A percentile compares a stretch with the other conserved stretches of the same genome.
Evolutionary conservation across 1,140 invertebrate genomes (phyloP).

Genomic region (Heliconius eleuchia): DNA sequence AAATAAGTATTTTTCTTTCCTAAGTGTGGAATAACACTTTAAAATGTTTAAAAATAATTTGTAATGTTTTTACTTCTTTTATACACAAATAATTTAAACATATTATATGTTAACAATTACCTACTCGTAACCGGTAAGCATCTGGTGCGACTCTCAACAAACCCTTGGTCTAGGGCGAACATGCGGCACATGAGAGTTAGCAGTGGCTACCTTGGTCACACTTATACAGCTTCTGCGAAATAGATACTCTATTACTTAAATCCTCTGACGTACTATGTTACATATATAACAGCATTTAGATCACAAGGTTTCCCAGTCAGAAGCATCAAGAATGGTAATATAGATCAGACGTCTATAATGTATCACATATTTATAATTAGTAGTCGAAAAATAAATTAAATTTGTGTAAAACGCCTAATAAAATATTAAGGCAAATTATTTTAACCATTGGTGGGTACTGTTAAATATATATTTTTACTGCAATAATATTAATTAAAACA

Average conservation of each 20-base stretch:
- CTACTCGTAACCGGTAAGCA: neutral
- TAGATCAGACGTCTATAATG: constrained; percentile 19
- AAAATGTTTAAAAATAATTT: no score
- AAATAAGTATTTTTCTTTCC: no score
- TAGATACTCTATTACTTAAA: constrained; percentile 37
- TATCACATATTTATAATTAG: neutral
- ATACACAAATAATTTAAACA: neutral
- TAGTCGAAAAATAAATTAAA: constrained; percentile 4
- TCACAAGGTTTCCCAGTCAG: constrained; percentile 36
- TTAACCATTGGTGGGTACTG: neutral
- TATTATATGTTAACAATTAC: neutral
- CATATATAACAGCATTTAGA: constrained; percentile 35
- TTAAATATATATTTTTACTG: neutral
- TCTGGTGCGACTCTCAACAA: constrained; percentile 14
- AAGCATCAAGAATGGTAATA: constrained; percentile 21
- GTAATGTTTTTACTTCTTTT: no score
- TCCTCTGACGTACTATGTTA: constrained; percentile 33
- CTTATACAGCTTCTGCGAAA: constrained; percentile 38
- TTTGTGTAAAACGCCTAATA: neutral
- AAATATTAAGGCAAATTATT: neutral
- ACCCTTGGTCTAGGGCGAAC: constrained; percentile 30
- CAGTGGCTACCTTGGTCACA: constrained; percentile 30
- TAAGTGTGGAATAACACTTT: no score
- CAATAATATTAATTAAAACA: no score
- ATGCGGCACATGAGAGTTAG: constrained; percentile 23